Base-by-base conservation (phyloP, 2,888 invertebrate genomes). In the Lasioglossum zephyrum region DNA sequence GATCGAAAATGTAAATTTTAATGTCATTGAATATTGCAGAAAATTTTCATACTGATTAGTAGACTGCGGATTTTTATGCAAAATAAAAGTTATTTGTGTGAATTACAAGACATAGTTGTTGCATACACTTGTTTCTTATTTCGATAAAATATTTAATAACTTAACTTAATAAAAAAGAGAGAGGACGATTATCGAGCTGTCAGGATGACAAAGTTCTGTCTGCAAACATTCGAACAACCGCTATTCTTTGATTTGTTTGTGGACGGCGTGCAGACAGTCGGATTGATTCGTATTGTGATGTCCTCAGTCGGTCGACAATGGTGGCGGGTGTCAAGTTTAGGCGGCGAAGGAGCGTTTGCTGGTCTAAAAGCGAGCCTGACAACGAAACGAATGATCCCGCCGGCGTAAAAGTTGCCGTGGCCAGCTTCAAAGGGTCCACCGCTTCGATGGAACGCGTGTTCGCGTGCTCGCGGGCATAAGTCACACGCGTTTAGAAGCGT, bases 341-440 rank as follows among this genome's bases (percentile, higher is more conserved):
- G 18, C 49, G 73, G 6, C 69, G 36, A 18, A 47, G 76, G 47
- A 31, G 13, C 16, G 53, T 39, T 53, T 57, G 70, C 22, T 4
- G 39, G 9, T 22, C 82, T 85, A 86, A 89, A 89, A 86, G 76
- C 82, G 81, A 66, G 44, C n/a, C 87, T 83, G 89, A 79, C 88
- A 83, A 82, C 85, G 79, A 87, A 85, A 89, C 89, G 87, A 83
- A 88, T 80, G 88, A 82, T 82, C 82, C 77, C 31, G 36, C 26
- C 66, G 26, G 73, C 73, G 74, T 77, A 78, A 82, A 81, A 84
- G 75, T 88, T 49, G 11, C 22, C n/a, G 31, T 26, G 16, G 60
- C 41, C 72, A 44, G 82, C 86, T 77, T 88, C 85, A 89, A 89
- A 89, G 89, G 89, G 84, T 77, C 60, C 69, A 63, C 84, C 86